Base-by-base conservation (phyloP, 2,113 vertebrate genomes). In the Phaethornis superciliosus region DNA sequence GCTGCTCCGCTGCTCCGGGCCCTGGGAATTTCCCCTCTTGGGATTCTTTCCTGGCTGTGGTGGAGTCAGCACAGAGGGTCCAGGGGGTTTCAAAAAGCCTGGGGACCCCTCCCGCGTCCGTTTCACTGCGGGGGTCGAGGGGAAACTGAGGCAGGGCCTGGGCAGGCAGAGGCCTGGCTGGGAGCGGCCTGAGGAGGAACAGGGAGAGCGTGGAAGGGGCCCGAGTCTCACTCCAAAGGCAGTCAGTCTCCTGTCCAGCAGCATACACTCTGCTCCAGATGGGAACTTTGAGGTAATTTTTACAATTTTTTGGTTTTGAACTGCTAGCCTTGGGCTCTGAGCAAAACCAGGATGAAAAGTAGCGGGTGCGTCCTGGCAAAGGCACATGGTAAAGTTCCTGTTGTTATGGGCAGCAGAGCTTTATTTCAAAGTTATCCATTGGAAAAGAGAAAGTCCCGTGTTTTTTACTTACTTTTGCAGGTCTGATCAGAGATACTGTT, bases 321-420 rank as follows among this genome's bases (percentile, higher is more conserved):
- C 26, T 15, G 30, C 23, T 3, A 6, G n/a, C 42, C 60, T 30
- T 27, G 27, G 77, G 47, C 65, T 40, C 23, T 5, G 7, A n/a
- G 55, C 28, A 47, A 9, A 75, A 30, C 13, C 44, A 19, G 0
- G 1, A 7, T 2, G 3, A 52, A 33, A 6, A 55, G 23, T 3
- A 3, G 23, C 27, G 3, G 3, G 23, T 26, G 49, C 24, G 67
- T 33, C 37, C 1, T 4, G 44, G 4, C 17, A 20, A 9, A 20
- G 0, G 2, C 75, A 32, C 7, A 5, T 6, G 23, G 3, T 15
- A 4, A 16, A 7, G 10, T n/a, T 37, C 68, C 68, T 70, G 5
- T 3, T 9, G 6, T 16, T 16, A 5, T 0, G 10, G 19, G 19
- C 37, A 4, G 44, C 0, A 2, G 8, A 7, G 12, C 42, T 26